Evolutionary conservation across 2,888 invertebrate genomes (phyloP), one percentile per base, ranked within the genome.

Genomic region (Cryptus armator): DNA sequence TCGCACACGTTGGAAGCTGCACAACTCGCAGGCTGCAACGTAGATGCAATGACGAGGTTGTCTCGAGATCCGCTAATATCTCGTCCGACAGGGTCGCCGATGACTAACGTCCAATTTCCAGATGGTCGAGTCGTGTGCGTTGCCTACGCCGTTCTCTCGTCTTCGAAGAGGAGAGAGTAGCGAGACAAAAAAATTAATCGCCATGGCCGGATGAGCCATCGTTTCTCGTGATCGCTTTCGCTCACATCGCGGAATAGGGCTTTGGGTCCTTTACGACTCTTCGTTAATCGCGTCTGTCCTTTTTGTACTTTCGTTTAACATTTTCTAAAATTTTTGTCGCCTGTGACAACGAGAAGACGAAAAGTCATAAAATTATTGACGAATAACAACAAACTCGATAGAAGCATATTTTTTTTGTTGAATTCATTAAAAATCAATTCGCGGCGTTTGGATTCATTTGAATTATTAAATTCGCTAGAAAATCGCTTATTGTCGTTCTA

Each of bases 71-170:
- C 48, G 68, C 51, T 48, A 53, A 71, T 77, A 71, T 80, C 81
- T 81, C 75, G 59, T 53, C 32, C n/a, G 16, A 37, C 62, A 74
- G 48, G 43, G 6, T 46, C 24, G 32, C 51, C 72, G 75, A 75
- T 70, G 76, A 71, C 76, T 75, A 81, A 81, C 75, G 51, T 81
- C 67, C 67, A 81, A 67, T 81, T 81, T 70, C 44, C 51, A 81
- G 66, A 64, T 19, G 71, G 29, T 44, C 44, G 64, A 24, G 66
- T 46, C 43, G 32, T 24, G 51, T 62, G 74, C 51, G 46, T 37
- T 81, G 53, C 66, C 64, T 46, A 24, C 62, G 51, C 24, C 32
- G 3, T 2, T 4, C 19, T 44, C 29, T 53, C 81, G 64, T 81
- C 72, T 43, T 24, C 59, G 24, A 14, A 37, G 6, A 5, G 37